Percentiles rank a stretch among this genome's conserved stretches.
These are phyloP conservation scores for Agelaius phoeniceus DNA, from an alignment of 2,113 vertebrate species.

Conservation along the genomic window DNA sequence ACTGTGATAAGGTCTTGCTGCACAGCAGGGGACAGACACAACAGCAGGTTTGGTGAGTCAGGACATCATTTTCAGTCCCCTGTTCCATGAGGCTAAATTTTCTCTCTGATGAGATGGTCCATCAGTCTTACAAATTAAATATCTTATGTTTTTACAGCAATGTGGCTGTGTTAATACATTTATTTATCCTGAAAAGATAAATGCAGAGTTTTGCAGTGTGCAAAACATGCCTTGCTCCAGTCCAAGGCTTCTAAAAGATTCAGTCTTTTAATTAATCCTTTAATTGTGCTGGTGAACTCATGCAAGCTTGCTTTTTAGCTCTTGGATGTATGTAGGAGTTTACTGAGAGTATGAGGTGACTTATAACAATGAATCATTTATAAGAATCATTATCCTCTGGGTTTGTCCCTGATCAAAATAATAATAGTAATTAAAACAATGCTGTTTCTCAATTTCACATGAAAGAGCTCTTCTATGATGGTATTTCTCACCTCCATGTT, in stretches of 20 bases:
- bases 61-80: neutral
- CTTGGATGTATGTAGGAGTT: neutral
- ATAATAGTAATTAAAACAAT: conserved; percentile 44
- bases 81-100: neutral
- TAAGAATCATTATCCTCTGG: conserved; percentile 23
- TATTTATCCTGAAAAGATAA: neutral
- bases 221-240: neutral
- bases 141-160: neutral
- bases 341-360: neutral
- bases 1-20: neutral
- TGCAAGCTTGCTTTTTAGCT: conserved; percentile 18
- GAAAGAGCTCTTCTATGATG: neutral
- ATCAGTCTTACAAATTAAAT: neutral
- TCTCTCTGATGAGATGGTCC: neutral
- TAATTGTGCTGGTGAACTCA: neutral
- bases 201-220: neutral
- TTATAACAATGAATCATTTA: conserved; percentile 24
- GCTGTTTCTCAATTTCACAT: neutral
- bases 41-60: neutral
- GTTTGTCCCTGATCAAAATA: conserved; percentile 25
- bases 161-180: neutral
- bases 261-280: conserved; percentile 10
- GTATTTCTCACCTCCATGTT: neutral
- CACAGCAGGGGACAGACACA: neutral
- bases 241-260: neutral